A percentile compares a stretch with the other conserved stretches of the same genome.
Evolutionary conservation across 2,888 invertebrate genomes (phyloP).

Genomic region (Caenorhabditis afra): DNA sequence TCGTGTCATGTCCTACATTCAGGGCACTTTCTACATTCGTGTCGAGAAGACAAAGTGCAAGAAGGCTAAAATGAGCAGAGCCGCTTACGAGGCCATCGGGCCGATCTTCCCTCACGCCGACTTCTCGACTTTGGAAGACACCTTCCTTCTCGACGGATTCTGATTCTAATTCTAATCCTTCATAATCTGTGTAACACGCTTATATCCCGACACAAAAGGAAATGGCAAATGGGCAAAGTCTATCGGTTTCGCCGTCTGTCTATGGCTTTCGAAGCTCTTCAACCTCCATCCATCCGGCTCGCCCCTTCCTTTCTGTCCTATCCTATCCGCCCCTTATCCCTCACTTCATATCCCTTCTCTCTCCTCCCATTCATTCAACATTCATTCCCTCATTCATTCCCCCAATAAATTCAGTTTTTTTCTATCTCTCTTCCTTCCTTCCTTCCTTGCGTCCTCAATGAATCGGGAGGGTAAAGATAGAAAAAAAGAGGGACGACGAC

Average conservation of each 20-base stretch:
- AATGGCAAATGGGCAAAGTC: too few relatives aligned
- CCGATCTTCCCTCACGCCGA: background rate
- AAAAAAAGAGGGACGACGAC: constrained; percentile 13
- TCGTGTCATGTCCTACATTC: background rate
- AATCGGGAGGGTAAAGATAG: background rate
- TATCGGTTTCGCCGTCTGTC: too few relatives aligned
- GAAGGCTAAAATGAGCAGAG: background rate
- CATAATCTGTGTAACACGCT: too few relatives aligned
- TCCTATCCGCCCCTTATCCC: too few relatives aligned
- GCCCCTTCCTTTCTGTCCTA: background rate
- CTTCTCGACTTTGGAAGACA: constrained; percentile 15
- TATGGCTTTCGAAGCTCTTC: too few relatives aligned
- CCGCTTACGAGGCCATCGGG: background rate
- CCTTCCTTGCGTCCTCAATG: constrained; percentile 1
- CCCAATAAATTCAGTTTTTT: constrained; percentile 41
- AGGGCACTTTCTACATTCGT: constrained; percentile 11
- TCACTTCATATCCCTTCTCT: constrained; percentile 4
- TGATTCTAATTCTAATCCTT: too few relatives aligned
- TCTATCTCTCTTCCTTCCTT: constrained; percentile 7
- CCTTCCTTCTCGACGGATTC: background rate
- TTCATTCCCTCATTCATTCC: constrained; percentile 26
- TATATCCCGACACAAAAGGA: too few relatives aligned
- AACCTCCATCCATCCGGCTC: background rate
- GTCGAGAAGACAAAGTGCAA: constrained; percentile 4
- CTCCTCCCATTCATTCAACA: constrained; percentile 37